phyloP scores from a whole-genome alignment of 2,113 vertebrate genomes.

The Stegostoma tigrinum region DNA sequence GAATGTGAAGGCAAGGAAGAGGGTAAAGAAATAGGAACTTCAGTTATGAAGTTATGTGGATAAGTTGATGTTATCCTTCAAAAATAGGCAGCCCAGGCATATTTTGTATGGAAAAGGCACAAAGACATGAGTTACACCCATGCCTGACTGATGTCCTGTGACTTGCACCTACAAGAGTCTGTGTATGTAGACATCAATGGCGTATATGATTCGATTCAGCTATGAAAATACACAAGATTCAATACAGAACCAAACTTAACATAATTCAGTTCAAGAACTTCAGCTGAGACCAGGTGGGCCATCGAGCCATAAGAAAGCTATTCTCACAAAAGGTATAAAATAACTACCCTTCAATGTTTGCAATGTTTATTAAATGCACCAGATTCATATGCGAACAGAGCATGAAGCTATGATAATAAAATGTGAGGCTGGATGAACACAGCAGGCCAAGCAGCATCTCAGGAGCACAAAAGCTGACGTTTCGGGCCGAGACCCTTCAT shows the following conservation, averaged over 20 bases:
- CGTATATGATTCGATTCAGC: not conserved
- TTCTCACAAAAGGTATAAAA: not conserved
- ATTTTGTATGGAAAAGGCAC: too few relatives aligned
- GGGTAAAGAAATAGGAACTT: too few relatives aligned
- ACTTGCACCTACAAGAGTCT: not conserved
- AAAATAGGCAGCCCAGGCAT: too few relatives aligned
- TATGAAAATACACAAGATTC: not conserved
- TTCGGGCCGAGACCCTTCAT: too few relatives aligned
- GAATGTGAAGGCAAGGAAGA: too few relatives aligned
- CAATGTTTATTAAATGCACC: not conserved
- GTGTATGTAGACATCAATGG: not conserved
- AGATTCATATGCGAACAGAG: not conserved
- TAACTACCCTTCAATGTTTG: not conserved
- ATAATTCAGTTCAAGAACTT: not conserved
- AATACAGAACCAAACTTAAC: not conserved
- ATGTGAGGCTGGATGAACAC: too few relatives aligned
- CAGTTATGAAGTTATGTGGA: too few relatives aligned
- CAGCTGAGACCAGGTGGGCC: not conserved
- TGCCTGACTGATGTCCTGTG: not conserved
- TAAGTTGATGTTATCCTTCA: too few relatives aligned
- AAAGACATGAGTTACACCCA: fast-evolving
- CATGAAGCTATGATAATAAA: not conserved
- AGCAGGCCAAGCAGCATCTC: too few relatives aligned
- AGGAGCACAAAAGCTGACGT: too few relatives aligned
- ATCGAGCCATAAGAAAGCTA: not conserved